Evolutionary conservation across 2,888 invertebrate species (phyloP).

Genomic region (Onthophagus sagittarius): DNA sequence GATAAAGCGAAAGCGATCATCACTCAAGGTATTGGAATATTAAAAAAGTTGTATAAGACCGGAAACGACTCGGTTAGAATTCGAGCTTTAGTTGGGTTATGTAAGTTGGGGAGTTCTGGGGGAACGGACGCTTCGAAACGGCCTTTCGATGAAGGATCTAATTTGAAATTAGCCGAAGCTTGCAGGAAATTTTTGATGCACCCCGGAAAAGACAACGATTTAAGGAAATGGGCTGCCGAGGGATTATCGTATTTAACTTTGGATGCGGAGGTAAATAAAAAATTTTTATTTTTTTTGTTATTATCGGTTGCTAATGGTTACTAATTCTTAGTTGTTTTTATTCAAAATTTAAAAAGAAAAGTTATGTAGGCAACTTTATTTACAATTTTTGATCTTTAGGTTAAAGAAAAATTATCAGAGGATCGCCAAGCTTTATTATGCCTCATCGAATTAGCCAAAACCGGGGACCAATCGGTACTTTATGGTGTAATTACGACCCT

Average conservation of each 20-base stretch:
- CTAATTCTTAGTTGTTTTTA: no score
- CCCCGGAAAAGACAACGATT: slow-evolving; percentile 81
- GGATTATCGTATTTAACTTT: slow-evolving; percentile 94
- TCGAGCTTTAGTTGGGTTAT: slow-evolving; percentile 86
- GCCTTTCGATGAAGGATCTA: slow-evolving; percentile 95
- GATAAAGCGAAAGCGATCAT: slow-evolving; percentile 92
- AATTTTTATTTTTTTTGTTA: no score
- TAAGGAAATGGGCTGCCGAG: slow-evolving; percentile 94
- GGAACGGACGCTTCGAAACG: slow-evolving; percentile 92
- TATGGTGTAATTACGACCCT: slow-evolving; percentile 92
- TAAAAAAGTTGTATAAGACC: slow-evolving; percentile 90
- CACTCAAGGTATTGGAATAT: slow-evolving; percentile 77
- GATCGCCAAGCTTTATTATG: slow-evolving; percentile 79
- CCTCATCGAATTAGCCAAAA: slow-evolving; percentile 84
- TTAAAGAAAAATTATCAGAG: slow-evolving; percentile 92
- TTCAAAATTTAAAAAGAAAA: no score
- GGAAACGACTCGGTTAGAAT: slow-evolving; percentile 88
- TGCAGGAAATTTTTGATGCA: slow-evolving; percentile 88
- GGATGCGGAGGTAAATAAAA: slow-evolving; percentile 72
- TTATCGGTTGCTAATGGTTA: no score
- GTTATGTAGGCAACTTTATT: no score
- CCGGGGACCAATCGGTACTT: slow-evolving; percentile 80
- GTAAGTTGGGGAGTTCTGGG: slow-evolving; percentile 92
- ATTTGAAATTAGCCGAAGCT: slow-evolving; percentile 86
- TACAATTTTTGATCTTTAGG: slow-evolving; percentile 44